These are phyloP conservation scores for Syritta pipiens DNA, from an alignment of 2,888 invertebrate genomes.

Conservation along the genomic window DNA sequence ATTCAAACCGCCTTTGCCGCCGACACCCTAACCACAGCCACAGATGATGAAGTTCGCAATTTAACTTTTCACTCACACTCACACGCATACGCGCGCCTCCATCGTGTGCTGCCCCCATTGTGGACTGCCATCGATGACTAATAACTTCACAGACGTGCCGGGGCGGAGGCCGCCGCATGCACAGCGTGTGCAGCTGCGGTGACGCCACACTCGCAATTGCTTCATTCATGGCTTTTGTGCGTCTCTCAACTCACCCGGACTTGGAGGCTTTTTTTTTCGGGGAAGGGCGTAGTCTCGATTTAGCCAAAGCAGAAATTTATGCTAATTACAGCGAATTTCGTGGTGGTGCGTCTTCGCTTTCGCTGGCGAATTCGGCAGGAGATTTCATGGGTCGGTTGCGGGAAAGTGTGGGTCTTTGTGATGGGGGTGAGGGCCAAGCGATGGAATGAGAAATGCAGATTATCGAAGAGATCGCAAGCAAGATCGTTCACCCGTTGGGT, in stretches of 20 bases:
- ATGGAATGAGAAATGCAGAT: too few species aligned
- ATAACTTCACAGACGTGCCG: neutral
- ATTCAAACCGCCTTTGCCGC: too few species aligned
- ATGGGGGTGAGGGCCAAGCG: too few species aligned
- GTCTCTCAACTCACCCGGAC: too few species aligned
- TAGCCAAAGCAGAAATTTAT: constrained; percentile 20
- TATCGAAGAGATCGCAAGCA: too few species aligned
- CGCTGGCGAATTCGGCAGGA: too few species aligned
- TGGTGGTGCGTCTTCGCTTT: too few species aligned
- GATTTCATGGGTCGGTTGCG: too few species aligned
- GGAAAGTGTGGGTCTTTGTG: too few species aligned
- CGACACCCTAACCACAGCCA: too few species aligned
- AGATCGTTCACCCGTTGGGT: too few species aligned
- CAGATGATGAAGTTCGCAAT: neutral
- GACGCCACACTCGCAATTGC: constrained; percentile 24
- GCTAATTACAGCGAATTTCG: constrained; percentile 24
- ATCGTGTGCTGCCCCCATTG: constrained; percentile 15
- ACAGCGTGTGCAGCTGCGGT: constrained; percentile 17
- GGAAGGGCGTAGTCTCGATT: constrained; percentile 32
- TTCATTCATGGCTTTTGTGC: constrained; percentile 32
- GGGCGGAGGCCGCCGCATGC: too few species aligned
- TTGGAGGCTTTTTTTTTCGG: constrained; percentile 5
- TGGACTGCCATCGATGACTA: constrained; percentile 30
- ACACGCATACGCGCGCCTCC: neutral
- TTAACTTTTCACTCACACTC: neutral